phyloP scores from a whole-genome alignment of 2,888 invertebrate species.

The Andrena haemorrhoa region DNA sequence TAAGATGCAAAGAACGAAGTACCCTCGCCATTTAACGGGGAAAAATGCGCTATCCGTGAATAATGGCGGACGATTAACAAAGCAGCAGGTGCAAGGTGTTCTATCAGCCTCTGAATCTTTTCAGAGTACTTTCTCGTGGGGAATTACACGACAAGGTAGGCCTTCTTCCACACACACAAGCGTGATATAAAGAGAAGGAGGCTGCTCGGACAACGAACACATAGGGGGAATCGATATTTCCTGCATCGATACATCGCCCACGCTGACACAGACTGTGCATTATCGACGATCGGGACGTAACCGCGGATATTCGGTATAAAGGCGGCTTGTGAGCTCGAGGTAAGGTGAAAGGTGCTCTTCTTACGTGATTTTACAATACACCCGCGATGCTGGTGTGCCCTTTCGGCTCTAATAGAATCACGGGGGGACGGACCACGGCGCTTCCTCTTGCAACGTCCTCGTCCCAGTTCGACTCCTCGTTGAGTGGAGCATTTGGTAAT shows the following conservation, averaged over 20 bases:
- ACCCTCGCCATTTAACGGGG: constrained; percentile 6
- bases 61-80: constrained; percentile 12
- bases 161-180: not conserved
- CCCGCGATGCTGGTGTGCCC: constrained; percentile 71
- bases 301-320: constrained; percentile 53
- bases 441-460: constrained; percentile 13
- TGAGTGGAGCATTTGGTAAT: not conserved
- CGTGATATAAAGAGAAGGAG: not conserved
- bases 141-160: constrained; percentile 13
- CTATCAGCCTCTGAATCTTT: constrained; percentile 36
- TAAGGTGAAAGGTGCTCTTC: constrained; percentile 83
- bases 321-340: constrained; percentile 49
- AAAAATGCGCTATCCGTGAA: constrained; percentile 15
- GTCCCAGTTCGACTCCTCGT: not conserved
- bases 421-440: not conserved
- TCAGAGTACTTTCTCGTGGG: constrained; percentile 45
- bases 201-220: not conserved
- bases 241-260: constrained; percentile 48
- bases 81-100: constrained; percentile 12
- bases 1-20: not conserved
- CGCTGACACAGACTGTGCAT: constrained; percentile 25
- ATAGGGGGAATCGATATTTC: constrained; percentile 28
- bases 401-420: constrained; percentile 70
- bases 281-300: constrained; percentile 44
- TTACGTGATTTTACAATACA: constrained; percentile 81